Evolutionary conservation across 2,113 vertebrate genomes (phyloP), one percentile per base, ranked within the genome.

Genomic region (Mirza zaza): DNA sequence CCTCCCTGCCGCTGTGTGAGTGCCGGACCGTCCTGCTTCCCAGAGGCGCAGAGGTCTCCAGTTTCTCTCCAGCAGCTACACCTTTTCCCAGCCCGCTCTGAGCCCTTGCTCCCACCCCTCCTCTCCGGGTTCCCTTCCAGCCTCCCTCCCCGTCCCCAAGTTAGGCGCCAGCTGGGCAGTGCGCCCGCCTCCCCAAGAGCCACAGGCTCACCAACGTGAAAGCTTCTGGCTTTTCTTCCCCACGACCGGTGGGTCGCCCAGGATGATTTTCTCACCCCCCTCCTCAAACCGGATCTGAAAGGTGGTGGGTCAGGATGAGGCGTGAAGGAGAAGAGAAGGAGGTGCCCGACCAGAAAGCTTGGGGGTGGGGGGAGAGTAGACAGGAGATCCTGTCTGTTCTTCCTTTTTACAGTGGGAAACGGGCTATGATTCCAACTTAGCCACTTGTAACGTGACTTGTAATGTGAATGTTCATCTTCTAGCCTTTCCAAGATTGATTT

Each of bases 51-150:
- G 1, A 32, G 73, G 89, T 90, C 93, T 86, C 77, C 70, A 8
- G 76, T 91, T 93, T 94, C 90, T 93, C 93, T 80, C 52, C 93
- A 12, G 93, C 91, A 84, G 76, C 83, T 87, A 88, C 87, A 95
- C 94, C 97, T 98, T 96, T 87, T 71, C 85, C 59, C 71, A 52
- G 75, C 39, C 42, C 34, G 18, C 59, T 32, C 1, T 6, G 32
- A 39, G 50, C 12, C 70, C 55, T 20, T 20, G n/a, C 65, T 59
- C 77, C 48, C 81, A 13, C 83, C 82, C 59, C 34, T 25, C 71
- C 67, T 80, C 87, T 75, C 57, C 27, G 36, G 55, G 42, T 83
- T 85, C 68, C 18, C 52, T 42, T 52, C 65, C 89, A 93, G 93
- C 65, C 34, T 39, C 83, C 32, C 80, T 80, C 71, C 79, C 77